phyloP scores from a whole-genome alignment of 1,140 invertebrate species.

The Probaryconus sp. region DNA sequence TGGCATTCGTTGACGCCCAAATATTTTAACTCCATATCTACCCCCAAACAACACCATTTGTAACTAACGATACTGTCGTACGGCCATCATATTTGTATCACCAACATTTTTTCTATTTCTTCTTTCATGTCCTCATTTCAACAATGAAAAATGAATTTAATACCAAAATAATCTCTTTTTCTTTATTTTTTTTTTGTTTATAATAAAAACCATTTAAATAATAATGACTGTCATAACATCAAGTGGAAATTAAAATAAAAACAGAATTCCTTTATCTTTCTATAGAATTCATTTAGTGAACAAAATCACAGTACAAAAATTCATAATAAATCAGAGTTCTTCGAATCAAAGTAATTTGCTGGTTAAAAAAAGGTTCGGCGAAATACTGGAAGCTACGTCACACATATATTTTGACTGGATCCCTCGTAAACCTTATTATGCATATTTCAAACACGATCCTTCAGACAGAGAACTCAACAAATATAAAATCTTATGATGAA shows the following conservation, averaged over 20 bases:
- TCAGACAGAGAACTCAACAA: slow-evolving; percentile 6
- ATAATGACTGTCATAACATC: no score
- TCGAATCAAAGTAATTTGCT: neutral
- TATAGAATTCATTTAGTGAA: no score
- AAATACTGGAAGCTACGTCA: slow-evolving; percentile 17
- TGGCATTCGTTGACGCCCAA: slow-evolving; percentile 39
- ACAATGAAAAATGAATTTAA: no score
- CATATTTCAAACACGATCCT: slow-evolving; percentile 12
- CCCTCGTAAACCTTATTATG: slow-evolving; percentile 23
- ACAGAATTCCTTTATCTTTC: no score
- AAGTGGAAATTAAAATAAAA: no score
- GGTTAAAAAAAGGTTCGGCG: neutral
- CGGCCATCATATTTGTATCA: slow-evolving; percentile 22
- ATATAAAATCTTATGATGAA: slow-evolving; percentile 21
- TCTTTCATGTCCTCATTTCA: no score
- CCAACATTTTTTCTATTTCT: neutral
- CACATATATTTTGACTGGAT: slow-evolving; percentile 25
- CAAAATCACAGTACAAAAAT: no score
- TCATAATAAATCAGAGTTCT: neutral
- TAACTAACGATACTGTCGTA: slow-evolving; percentile 13
- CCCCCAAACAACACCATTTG: slow-evolving; percentile 28
- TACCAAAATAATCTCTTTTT: no score
- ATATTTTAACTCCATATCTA: slow-evolving; percentile 42
- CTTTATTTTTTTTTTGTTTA: no score
- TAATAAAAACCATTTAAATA: no score